Evolutionary conservation across 2,797 vertebrate species (phyloP), one percentile per base, ranked within the genome.

Genomic region (Bradypodion ventrale): DNA sequence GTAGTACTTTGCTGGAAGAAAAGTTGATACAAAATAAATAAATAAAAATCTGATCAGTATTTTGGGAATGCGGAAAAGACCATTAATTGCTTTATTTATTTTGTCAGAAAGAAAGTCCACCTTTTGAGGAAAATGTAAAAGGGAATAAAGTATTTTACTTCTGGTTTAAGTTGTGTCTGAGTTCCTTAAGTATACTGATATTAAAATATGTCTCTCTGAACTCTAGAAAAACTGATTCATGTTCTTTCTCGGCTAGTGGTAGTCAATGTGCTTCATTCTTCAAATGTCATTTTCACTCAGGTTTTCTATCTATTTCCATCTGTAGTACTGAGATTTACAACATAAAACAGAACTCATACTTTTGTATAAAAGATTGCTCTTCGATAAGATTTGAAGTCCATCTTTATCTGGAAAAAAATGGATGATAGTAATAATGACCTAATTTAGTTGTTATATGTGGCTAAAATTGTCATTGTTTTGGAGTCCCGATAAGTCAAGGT

Each of bases 61-160:
- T 87, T 80, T 88, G 87, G 13, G 70, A 2, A 49, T 49, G 21
- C 42, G 13, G 70, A 80, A 89, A 75, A 88, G 89, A 90, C 88
- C 75, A 63, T 84, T 87, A 81, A 82, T 89, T 79, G 90, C 94
- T 95, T 94, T 95, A 91, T 95, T 92, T 95, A 92, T 95, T 95
- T 95, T 95, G 93, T 95, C 92, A 92, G 82, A 89, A 89, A 86
- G 21, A 87, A 83, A 76, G 87, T 74, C 91, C 91, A 90, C 89
- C 93, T 94, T 94, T 94, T 91, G 93, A 92, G 92, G 90, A 90
- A 93, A 89, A 90, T 82, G n/a, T 88, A 86, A 46, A 3, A 90
- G 88, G 89, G 93, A 12, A 90, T 85, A 96, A 96, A 92, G 77
- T 90, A 93, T 95, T 94, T 93, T 93, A 93, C 90, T 93, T 95